A percentile compares a stretch with the other conserved stretches of the same genome.
phyloP scores from a whole-genome alignment of 2,797 vertebrate genomes.

The Dryobates pubescens region DNA sequence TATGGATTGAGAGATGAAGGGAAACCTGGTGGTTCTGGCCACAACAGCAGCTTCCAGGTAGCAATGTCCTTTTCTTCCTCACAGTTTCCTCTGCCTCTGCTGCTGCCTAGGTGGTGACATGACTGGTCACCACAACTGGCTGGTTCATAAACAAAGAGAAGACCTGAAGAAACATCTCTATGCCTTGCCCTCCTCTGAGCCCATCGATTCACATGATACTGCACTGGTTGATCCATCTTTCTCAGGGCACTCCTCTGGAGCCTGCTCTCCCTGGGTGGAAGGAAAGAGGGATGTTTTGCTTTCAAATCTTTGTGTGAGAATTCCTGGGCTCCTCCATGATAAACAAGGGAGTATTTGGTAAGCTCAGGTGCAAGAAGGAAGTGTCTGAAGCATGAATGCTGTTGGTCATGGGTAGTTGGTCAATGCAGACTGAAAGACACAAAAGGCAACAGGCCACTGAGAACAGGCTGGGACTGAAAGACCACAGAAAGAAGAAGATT shows the following conservation, averaged over 20 bases:
- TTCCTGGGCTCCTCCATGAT: neutral
- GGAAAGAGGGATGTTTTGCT: neutral
- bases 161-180: neutral
- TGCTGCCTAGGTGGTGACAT: neutral
- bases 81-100: neutral
- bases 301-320: neutral
- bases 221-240: neutral
- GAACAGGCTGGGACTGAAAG: constrained; percentile 10
- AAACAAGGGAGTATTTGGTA: neutral
- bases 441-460: neutral
- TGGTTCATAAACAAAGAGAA: neutral
- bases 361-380: neutral
- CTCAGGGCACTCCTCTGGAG: neutral
- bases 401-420: neutral
- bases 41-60: neutral
- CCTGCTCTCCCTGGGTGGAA: neutral
- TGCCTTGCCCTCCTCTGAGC: neutral
- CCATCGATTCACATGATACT: neutral
- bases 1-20: fast-evolving
- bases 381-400: neutral
- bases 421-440: neutral
- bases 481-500: neutral
- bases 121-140: neutral
- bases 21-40: neutral
- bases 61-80: neutral